phyloP scores from a whole-genome alignment of 2,888 invertebrate species.

The Diaperis boleti region DNA sequence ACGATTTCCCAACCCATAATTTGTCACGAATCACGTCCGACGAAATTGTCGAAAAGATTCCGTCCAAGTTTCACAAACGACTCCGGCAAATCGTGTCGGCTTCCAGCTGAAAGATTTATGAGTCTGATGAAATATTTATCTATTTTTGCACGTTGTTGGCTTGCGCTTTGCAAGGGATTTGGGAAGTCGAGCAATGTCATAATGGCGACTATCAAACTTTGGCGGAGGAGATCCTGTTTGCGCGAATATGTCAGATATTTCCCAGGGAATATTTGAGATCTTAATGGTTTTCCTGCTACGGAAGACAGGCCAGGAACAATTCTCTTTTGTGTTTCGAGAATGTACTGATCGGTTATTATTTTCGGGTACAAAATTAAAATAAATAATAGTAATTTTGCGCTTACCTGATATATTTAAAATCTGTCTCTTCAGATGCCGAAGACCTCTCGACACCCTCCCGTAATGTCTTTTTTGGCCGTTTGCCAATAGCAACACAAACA shows the following conservation, averaged over 20 bases:
- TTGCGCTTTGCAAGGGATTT: slow-evolving; percentile 6
- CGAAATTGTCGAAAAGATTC: slow-evolving; percentile 6
- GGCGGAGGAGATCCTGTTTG: neutral
- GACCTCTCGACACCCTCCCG: slow-evolving; percentile 31
- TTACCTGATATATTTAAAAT: too few species aligned
- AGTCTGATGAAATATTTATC: slow-evolving; percentile 28
- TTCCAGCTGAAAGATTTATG: slow-evolving; percentile 28
- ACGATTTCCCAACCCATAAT: neutral
- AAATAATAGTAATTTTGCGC: too few species aligned
- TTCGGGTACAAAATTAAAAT: too few species aligned
- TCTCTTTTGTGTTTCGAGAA: neutral
- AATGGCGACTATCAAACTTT: slow-evolving; percentile 13
- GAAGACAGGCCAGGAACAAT: neutral
- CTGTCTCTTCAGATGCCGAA: too few species aligned
- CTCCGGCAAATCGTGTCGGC: slow-evolving; percentile 22
- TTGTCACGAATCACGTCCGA: neutral
- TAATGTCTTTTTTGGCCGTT: slow-evolving; percentile 27
- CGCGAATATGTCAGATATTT: neutral
- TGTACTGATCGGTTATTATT: slow-evolving; percentile 30
- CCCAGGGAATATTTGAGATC: neutral
- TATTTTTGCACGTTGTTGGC: slow-evolving; percentile 25
- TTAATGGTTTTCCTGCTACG: neutral
- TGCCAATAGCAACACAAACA: slow-evolving; percentile 34
- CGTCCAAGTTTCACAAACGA: slow-evolving; percentile 15
- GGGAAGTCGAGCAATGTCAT: slow-evolving; percentile 8